Evolutionary conservation across 2,797 vertebrate genomes (phyloP).

Genomic region (Ceryle rudis): DNA sequence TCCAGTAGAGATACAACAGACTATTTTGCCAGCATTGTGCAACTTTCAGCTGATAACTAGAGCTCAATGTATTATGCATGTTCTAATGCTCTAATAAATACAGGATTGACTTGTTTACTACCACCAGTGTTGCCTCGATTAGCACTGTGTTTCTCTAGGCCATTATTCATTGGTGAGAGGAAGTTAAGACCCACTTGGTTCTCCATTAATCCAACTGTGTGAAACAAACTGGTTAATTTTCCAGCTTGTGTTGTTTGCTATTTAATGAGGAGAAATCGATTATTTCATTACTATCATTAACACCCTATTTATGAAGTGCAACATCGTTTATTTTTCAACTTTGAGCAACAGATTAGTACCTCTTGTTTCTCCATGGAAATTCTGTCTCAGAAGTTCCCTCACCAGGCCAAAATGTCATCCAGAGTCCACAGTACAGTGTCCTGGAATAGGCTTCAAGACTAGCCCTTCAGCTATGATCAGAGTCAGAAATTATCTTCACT

Average conservation of each 20-base stretch:
- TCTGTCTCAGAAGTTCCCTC: neutral
- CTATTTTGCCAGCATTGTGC: constrained; percentile 50
- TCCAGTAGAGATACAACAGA: constrained; percentile 22
- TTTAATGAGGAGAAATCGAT: constrained; percentile 50
- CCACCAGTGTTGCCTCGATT: constrained; percentile 55
- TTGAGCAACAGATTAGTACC: neutral
- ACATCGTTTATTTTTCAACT: neutral
- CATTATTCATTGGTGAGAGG: constrained; percentile 44
- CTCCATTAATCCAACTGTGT: constrained; percentile 51
- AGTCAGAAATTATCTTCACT: neutral
- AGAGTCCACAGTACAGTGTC: neutral
- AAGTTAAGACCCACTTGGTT: constrained; percentile 24
- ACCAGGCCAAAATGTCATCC: neutral
- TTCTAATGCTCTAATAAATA: constrained; percentile 73
- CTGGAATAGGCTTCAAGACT: neutral
- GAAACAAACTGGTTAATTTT: constrained; percentile 54
- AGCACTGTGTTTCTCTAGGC: constrained; percentile 67
- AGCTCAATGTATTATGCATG: constrained; percentile 72
- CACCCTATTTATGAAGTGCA: constrained; percentile 42
- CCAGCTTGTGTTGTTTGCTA: constrained; percentile 28
- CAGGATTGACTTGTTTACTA: constrained; percentile 76
- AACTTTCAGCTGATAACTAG: constrained; percentile 64
- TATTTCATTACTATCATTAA: constrained; percentile 41
- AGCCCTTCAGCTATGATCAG: neutral
- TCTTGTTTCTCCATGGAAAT: neutral